phyloP scores from a whole-genome alignment of 1,140 invertebrate genomes.

The Drosophila pruinosa region DNA sequence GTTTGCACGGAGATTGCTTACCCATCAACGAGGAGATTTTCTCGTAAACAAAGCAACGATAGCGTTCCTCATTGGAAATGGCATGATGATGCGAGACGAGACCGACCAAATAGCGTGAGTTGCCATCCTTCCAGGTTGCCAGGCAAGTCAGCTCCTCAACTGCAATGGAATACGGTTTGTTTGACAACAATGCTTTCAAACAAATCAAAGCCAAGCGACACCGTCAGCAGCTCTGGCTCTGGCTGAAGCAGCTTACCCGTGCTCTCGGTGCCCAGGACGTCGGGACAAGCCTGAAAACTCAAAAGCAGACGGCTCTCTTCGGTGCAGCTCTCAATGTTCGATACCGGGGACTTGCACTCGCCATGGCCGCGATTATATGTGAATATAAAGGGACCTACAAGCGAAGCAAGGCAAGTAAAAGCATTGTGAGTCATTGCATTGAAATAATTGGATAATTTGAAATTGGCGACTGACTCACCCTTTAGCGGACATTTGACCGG shows the following conservation, averaged over 20 bases:
- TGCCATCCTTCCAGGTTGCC: slow-evolving; percentile 95
- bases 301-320: slow-evolving; percentile 93
- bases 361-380: slow-evolving; percentile 89
- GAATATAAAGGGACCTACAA: slow-evolving; percentile 83
- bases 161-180: slow-evolving; percentile 83
- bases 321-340: slow-evolving; percentile 94
- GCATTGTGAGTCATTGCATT: slow-evolving; percentile 3
- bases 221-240: slow-evolving; percentile 34
- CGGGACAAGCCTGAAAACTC: slow-evolving; percentile 95
- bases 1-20: slow-evolving; percentile 58
- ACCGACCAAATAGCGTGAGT: slow-evolving; percentile 92
- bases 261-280: slow-evolving; percentile 92
- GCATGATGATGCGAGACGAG: slow-evolving; percentile 90
- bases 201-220: background rate
- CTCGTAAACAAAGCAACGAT: slow-evolving; percentile 96
- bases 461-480: slow-evolving; percentile 77
- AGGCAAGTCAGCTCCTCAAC: slow-evolving; percentile 94
- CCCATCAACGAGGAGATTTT: slow-evolving; percentile 84
- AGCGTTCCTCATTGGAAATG: slow-evolving; percentile 94
- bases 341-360: slow-evolving; percentile 92
- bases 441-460: slow-evolving; percentile 10
- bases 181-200: slow-evolving; percentile 28
- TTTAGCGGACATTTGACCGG: slow-evolving; percentile 93
- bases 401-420: background rate
- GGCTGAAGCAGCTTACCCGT: slow-evolving; percentile 85